Conservation (phyloP, 2,113 vertebrate genomes). For the Xenopus tropicalis region DNA sequence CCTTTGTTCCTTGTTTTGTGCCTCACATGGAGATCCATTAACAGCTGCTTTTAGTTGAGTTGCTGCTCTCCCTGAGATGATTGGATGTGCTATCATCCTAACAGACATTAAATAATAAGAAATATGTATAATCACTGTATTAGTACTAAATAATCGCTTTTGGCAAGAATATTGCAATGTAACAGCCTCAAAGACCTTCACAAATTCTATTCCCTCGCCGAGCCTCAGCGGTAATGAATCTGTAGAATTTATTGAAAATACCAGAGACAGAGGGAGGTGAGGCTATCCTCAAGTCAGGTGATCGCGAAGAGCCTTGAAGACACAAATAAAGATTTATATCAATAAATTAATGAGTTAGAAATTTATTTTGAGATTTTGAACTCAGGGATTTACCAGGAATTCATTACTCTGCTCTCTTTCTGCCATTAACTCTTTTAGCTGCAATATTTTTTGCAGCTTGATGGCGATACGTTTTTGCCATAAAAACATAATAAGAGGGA, state of each 20-base stretch:
- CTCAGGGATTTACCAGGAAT: conserved; percentile 21
- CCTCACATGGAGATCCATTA: no score
- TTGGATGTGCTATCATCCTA: no score
- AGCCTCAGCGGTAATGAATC: conserved; percentile 9
- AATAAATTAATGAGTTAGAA: conserved; percentile 33
- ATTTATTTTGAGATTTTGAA: conserved; percentile 21
- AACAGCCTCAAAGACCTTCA: conserved; percentile 3
- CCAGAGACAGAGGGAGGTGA: conserved; percentile 36
- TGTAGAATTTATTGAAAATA: conserved; percentile 33
- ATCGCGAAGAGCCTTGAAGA: conserved; percentile 3
- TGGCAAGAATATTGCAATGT: background rate
- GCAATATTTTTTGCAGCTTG: background rate
- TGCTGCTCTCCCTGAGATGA: no score
- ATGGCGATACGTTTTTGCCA: no score
- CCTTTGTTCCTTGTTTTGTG: no score
- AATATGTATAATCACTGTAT: no score
- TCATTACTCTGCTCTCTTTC: conserved; percentile 11
- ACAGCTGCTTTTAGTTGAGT: no score
- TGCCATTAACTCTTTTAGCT: conserved; percentile 9
- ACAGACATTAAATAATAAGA: no score
- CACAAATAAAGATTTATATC: background rate
- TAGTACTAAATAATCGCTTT: no score
- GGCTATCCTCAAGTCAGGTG: background rate
- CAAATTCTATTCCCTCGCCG: conserved; percentile 17
- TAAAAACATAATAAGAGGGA: no score